These are phyloP conservation scores for Empis stercorea DNA, from an alignment of 2,888 invertebrate genomes.

Conservation along the genomic window DNA sequence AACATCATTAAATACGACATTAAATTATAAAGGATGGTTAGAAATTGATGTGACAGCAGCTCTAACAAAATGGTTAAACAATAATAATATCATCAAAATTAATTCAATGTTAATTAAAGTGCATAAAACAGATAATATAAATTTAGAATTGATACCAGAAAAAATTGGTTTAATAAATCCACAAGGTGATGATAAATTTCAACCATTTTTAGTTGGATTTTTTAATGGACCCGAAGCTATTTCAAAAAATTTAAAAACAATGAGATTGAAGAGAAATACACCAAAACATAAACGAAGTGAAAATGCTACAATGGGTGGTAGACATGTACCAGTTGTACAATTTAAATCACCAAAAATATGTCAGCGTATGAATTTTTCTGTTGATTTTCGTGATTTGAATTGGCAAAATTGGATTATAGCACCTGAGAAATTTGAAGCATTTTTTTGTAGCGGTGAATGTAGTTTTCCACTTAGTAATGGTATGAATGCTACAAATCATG, in stretches of 20 bases:
- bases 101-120: too few species aligned
- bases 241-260: constrained; percentile 39
- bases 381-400: constrained; percentile 76
- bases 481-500: constrained; percentile 94
- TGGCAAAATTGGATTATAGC: constrained; percentile 96
- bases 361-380: constrained; percentile 76
- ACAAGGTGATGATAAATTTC: constrained; percentile 59
- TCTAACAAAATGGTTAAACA: constrained; percentile 57
- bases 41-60: constrained; percentile 70
- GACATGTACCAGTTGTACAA: constrained; percentile 1
- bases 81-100: constrained; percentile 6
- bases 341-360: constrained; percentile 48
- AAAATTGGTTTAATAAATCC: constrained; percentile 66
- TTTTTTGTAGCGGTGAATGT: constrained; percentile 86
- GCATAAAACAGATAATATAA: too few species aligned
- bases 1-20: constrained; percentile 57
- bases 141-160: constrained; percentile 38
- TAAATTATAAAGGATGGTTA: constrained; percentile 68
- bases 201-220: constrained; percentile 86
- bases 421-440: constrained; percentile 86
- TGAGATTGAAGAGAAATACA: constrained; percentile 26
- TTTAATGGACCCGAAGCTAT: constrained; percentile 55
- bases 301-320: constrained; percentile 9
- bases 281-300: not conserved
- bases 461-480: constrained; percentile 82